Percentiles rank a stretch among this genome's conserved stretches.
Evolutionary conservation across 2,113 vertebrate genomes (phyloP).

Genomic region (Ranitomeya variabilis): DNA sequence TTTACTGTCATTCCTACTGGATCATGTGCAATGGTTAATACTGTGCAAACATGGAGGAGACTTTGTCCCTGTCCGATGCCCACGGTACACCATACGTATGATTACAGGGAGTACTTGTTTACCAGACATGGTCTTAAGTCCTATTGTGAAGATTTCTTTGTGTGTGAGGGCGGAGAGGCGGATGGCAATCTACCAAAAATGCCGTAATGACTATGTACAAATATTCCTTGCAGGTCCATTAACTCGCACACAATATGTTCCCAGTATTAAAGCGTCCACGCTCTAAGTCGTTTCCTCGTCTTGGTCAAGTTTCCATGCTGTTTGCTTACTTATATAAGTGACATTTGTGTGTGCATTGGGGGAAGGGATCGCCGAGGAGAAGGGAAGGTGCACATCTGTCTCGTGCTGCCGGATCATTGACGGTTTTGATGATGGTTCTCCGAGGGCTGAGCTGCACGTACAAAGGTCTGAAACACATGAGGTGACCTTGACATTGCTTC

Average conservation of each 20-base stretch:
- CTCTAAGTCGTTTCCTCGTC: neutral
- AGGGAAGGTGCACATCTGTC: constrained; percentile 1
- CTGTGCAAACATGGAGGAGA: neutral
- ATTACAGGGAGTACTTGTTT: neutral
- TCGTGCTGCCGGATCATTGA: neutral
- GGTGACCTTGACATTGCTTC: constrained; percentile 15
- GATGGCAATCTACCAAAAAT: constrained; percentile 29
- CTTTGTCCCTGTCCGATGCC: no score
- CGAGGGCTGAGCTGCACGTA: neutral
- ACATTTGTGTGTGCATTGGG: constrained; percentile 37
- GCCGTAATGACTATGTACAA: neutral
- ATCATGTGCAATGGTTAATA: neutral
- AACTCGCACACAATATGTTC: neutral
- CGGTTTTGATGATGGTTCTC: neutral
- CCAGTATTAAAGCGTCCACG: neutral
- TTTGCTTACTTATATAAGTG: constrained; percentile 3
- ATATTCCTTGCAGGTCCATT: constrained; percentile 6
- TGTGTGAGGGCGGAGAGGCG: neutral
- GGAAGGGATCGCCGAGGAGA: constrained; percentile 28
- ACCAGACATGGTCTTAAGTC: neutral
- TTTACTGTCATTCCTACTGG: neutral
- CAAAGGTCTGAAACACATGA: neutral
- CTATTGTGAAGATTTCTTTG: constrained; percentile 16
- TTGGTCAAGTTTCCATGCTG: neutral
- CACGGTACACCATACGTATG: neutral